Base-by-base conservation (phyloP, 2,888 invertebrate genomes). In the Odontocerum albicorne region DNA sequence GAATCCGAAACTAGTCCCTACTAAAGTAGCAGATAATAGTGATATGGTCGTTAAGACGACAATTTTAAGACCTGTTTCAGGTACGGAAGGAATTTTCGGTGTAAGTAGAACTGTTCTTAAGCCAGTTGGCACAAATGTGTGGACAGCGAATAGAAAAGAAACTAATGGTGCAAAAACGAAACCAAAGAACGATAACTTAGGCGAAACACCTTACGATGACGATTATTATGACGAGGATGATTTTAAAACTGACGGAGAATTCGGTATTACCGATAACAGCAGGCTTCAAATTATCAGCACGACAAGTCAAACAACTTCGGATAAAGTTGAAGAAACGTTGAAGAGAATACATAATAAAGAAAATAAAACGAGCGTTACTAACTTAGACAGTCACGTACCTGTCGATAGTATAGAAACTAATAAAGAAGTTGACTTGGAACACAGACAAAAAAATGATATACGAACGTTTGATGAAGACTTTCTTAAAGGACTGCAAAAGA, bases 141-240 rank as follows among this genome's bases (percentile, higher is more conserved):
- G 61, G 58, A 56, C 54, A 3, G 53, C 46, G 8, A 32, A 44
- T 8, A 36, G 43, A 31, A 44, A 38, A 31, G 46, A 50, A 27
- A 47, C 45, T 20, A 49, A 45, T 20, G 49, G 31, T 20, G 20
- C 33, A 10, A 43, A 42, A 21, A 40, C 40, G 13, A 38, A 43
- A 47, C 31, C 33, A 40, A 35, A 52, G 42, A 27, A 27, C 42
- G 17, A 42, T 39, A 56, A 45, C 46, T 15, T 59, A 22, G 57
- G 57, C 10, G 60, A 60, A 20, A 46, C 55, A n/a, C 60, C 60
- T 8, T 61, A 61, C 19, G 61, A 61, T 44, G 61, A 61, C 19
- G 61, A 61, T 39, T 61, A 61, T 40, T 61, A 61, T 47, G 61
- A 61, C 15, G 61, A 61, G 50, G 61, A 61, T 16, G 61, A 60